Evolutionary conservation across 2,113 vertebrate species (phyloP).

Genomic region (Alaudala cheleensis): DNA sequence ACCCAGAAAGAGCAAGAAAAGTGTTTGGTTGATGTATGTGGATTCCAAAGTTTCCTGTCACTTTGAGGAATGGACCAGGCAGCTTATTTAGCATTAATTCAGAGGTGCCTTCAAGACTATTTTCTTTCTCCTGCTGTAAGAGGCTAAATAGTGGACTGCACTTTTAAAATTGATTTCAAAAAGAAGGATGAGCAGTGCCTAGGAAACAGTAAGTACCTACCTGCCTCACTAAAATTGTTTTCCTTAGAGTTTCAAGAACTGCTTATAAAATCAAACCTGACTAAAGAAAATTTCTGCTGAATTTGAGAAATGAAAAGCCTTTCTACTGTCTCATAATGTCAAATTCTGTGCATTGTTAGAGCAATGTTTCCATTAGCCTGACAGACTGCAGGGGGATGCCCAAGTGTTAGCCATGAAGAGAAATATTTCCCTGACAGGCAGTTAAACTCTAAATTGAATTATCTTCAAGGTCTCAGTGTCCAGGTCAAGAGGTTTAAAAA

Average conservation of each 20-base stretch:
- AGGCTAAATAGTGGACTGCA: neutral
- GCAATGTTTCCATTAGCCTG: neutral
- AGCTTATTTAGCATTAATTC: conserved; percentile 25
- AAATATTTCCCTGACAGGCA: neutral
- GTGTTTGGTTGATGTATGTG: neutral
- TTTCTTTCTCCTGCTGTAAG: neutral
- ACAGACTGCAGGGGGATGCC: neutral
- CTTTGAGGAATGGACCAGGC: neutral
- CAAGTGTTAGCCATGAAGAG: neutral
- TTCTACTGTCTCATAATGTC: neutral
- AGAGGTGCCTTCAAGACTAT: conserved; percentile 12
- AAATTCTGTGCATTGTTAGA: neutral
- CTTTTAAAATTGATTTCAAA: neutral
- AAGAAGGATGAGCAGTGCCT: neutral
- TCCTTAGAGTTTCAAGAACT: neutral
- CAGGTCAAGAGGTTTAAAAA: neutral
- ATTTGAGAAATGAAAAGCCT: neutral
- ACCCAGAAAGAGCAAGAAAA: neutral
- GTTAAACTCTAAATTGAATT: conserved; percentile 2
- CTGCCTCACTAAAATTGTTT: neutral
- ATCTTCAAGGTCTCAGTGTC: neutral
- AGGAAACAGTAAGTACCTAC: neutral
- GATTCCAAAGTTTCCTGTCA: neutral
- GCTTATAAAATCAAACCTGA: neutral
- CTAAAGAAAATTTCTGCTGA: neutral